Evolutionary conservation across 1,140 invertebrate species (phyloP).

Genomic region (Odontomachus brunneus): DNA sequence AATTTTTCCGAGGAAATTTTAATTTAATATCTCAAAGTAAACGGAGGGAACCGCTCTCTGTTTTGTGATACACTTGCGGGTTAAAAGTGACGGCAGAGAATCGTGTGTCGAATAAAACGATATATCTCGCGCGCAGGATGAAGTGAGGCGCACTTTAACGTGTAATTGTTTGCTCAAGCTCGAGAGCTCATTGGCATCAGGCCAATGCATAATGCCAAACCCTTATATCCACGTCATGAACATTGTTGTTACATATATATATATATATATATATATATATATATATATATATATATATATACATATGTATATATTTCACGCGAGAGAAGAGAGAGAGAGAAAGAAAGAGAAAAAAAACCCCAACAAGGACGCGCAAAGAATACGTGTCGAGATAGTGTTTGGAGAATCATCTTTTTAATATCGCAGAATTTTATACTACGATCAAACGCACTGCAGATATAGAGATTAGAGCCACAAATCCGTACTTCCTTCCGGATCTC

Average conservation of each 20-base stretch:
- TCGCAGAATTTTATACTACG: slow-evolving; percentile 42
- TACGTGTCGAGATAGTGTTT: neutral
- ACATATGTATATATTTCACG: slow-evolving; percentile 27
- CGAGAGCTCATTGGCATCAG: slow-evolving; percentile 34
- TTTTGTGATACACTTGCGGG: neutral
- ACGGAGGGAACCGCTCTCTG: too few relatives aligned
- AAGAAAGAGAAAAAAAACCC: neutral
- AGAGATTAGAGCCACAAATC: neutral
- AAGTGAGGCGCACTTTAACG: neutral
- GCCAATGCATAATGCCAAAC: slow-evolving; percentile 1
- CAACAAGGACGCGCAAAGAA: neutral
- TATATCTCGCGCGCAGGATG: neutral
- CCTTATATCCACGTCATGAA: slow-evolving; percentile 11
- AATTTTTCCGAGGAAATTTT: too few relatives aligned
- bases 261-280: too few relatives aligned
- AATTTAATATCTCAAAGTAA: neutral
- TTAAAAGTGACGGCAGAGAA: neutral
- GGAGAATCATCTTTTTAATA: slow-evolving; percentile 36
- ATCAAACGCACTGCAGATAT: neutral
- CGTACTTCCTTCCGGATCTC: neutral
- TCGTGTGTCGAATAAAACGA: neutral
- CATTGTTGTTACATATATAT: too few relatives aligned
- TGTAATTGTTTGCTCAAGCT: slow-evolving; percentile 39
- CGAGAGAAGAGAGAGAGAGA: too few relatives aligned
- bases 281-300: too few relatives aligned